A percentile compares a stretch with the other conserved stretches of the same genome.
Evolutionary conservation across 2,797 vertebrate genomes (phyloP).

Genomic region (Cyclura pinguis): DNA sequence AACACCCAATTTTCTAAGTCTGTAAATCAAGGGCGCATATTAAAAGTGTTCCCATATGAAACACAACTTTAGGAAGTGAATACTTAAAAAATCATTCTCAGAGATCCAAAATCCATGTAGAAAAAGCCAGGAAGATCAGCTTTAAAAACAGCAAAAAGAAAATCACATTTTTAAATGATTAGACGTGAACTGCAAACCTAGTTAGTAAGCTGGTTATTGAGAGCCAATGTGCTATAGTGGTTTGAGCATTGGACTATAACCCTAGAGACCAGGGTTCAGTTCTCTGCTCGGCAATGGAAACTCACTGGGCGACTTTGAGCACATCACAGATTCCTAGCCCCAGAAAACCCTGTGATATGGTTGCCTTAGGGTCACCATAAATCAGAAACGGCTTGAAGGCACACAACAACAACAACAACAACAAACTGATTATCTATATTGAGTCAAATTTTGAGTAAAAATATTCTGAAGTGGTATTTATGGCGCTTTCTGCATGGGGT

Average conservation of each 20-base stretch:
- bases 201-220: neutral
- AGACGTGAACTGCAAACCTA: neutral
- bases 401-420: too few species aligned
- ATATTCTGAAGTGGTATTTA: neutral
- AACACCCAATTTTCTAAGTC: neutral
- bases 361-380: too few species aligned
- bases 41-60: neutral
- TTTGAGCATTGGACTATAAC: too few species aligned
- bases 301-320: too few species aligned
- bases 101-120: neutral
- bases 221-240: too few species aligned
- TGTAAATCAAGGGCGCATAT: neutral
- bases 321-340: too few species aligned
- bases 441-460: constrained; percentile 31
- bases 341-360: too few species aligned
- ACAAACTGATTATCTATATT: neutral
- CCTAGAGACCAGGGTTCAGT: too few species aligned
- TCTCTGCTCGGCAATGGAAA: too few species aligned
- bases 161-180: neutral
- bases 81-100: neutral
- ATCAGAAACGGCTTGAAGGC: too few species aligned
- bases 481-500: too few species aligned
- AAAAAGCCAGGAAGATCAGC: neutral
- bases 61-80: neutral
- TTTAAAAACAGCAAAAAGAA: neutral